Conservation (phyloP, 2,888 invertebrate genomes). For the Noctuana brunneofusca region DNA sequence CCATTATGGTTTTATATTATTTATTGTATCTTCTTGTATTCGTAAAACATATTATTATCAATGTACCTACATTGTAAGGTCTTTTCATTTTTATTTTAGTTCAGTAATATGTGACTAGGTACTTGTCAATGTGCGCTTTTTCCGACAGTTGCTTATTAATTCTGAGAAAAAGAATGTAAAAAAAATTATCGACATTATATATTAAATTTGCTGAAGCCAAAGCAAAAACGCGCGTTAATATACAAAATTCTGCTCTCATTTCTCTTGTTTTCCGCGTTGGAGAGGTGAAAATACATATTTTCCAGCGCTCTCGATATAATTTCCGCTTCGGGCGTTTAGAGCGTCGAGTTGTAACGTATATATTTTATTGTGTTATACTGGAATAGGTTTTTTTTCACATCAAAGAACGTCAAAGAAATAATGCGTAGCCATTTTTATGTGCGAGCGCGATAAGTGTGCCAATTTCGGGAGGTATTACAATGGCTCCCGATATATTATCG, state of each 20-base stretch:
- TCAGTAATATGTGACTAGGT: too few relatives aligned
- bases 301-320: conserved; percentile 36
- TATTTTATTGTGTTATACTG: conserved; percentile 59
- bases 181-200: conserved; percentile 11
- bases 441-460: conserved; percentile 36
- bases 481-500: conserved; percentile 24
- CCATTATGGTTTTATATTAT: too few relatives aligned
- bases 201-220: conserved; percentile 14
- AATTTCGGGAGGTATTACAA: conserved; percentile 35
- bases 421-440: conserved; percentile 41
- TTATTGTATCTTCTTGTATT: too few relatives aligned
- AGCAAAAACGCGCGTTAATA: conserved; percentile 15
- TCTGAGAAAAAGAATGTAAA: conserved; percentile 15
- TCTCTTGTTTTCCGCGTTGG: conserved; percentile 13
- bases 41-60: too few relatives aligned
- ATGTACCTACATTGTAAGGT: too few relatives aligned
- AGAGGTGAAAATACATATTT: conserved; percentile 32
- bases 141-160: not conserved
- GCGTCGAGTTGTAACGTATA: conserved; percentile 52
- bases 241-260: conserved; percentile 23
- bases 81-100: not conserved
- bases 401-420: conserved; percentile 61
- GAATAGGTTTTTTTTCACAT: conserved; percentile 54
- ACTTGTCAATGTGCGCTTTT: not conserved
- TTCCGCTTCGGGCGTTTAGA: conserved; percentile 42